phyloP scores from a whole-genome alignment of 2,113 vertebrate genomes.

The Canis aureus region DNA sequence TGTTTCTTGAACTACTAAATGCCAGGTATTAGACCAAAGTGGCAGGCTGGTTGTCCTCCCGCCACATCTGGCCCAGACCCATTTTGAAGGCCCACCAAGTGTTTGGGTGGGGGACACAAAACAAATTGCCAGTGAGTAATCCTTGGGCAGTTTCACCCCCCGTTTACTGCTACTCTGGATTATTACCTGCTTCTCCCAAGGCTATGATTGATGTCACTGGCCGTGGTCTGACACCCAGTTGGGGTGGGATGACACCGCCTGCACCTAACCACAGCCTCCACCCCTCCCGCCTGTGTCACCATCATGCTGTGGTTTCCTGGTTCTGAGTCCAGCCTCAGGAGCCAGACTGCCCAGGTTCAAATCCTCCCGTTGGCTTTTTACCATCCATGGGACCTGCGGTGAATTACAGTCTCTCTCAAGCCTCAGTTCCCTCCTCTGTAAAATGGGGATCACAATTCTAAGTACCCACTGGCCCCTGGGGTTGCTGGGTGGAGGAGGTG shows the following conservation, averaged over 20 bases:
- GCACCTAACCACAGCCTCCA: not conserved
- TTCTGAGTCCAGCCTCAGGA: not conserved
- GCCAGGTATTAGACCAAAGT: not conserved
- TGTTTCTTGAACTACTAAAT: not conserved
- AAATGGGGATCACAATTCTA: not conserved
- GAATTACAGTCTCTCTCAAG: not conserved
- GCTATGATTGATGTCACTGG: not conserved
- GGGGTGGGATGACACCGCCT: not conserved
- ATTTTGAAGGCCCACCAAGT: not conserved
- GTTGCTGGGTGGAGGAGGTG: not conserved
- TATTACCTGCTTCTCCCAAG: not conserved
- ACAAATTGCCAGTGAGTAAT: not conserved
- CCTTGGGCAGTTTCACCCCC: not conserved
- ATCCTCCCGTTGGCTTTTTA: not conserved
- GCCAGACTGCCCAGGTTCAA: not conserved
- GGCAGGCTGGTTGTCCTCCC: not conserved
- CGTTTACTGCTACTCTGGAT: not conserved
- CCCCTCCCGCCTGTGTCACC: not conserved
- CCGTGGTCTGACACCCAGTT: too few relatives aligned
- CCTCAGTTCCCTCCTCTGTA: not conserved
- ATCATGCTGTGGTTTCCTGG: not conserved
- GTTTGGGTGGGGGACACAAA: rapidly evolving
- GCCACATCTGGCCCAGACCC: not conserved
- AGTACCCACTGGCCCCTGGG: not conserved
- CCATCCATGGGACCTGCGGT: not conserved